phyloP scores from a whole-genome alignment of 1,140 invertebrate genomes.

The Drosophila kanapiae region DNA sequence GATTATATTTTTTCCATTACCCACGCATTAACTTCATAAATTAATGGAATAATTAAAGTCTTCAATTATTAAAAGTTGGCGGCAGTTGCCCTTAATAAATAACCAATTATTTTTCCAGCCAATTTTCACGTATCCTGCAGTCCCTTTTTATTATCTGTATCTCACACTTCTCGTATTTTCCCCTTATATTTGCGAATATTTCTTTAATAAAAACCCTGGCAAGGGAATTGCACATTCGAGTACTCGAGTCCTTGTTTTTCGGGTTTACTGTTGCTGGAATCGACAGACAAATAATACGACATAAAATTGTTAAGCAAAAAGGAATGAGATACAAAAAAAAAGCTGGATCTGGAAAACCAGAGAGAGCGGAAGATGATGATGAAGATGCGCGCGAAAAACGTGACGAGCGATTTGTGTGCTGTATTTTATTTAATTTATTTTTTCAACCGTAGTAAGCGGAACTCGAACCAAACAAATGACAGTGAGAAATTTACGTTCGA shows the following conservation, averaged over 20 bases:
- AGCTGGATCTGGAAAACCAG: slow-evolving; percentile 5
- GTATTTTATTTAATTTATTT: slow-evolving; percentile 35
- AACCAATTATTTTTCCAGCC: neutral
- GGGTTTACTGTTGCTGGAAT: slow-evolving; percentile 41
- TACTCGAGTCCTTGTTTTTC: slow-evolving; percentile 19
- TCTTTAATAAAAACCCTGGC: neutral
- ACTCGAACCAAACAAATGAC: slow-evolving; percentile 53
- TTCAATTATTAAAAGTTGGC: neutral
- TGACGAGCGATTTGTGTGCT: slow-evolving; percentile 60
- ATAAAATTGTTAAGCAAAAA: slow-evolving; percentile 51
- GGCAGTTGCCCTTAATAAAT: neutral
- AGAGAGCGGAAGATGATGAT: slow-evolving; percentile 53
- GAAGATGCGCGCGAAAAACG: slow-evolving; percentile 79
- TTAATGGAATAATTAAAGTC: neutral
- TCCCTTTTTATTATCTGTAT: neutral
- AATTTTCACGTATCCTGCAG: neutral
- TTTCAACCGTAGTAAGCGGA: slow-evolving; percentile 18
- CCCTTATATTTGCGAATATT: neutral
- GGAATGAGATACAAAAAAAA: slow-evolving; percentile 14
- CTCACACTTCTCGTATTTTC: neutral
- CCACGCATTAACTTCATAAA: neutral
- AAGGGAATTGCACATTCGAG: slow-evolving; percentile 16
- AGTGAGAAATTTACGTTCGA: slow-evolving; percentile 66
- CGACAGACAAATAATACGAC: slow-evolving; percentile 60
- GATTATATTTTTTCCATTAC: neutral